Evolutionary conservation across 2,113 vertebrate species (phyloP), one percentile per base, ranked within the genome.

Genomic region (Spizaetus ornatus): DNA sequence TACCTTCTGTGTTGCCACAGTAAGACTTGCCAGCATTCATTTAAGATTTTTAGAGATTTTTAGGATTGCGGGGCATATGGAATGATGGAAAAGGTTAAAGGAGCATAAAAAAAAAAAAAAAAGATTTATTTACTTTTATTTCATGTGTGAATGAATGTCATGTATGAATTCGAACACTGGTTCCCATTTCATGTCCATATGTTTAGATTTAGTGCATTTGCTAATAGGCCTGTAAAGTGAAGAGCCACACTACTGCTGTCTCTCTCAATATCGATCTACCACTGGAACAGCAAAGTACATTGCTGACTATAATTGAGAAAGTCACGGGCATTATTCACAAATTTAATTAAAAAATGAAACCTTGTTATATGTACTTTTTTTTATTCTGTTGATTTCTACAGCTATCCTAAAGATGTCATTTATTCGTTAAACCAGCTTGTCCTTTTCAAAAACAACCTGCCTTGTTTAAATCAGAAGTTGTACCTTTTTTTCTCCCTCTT

Each of bases 181-280:
- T 85, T 86, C 23, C 45, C n/a, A 19, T 77, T 86, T 88, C n/a
- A 18, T 1, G 1, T 67, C 38, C 7, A 0, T 85, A 11, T 52
- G 80, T 95, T 80, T 70, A 42, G 11, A 70, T 71, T 32, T 36
- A 32, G 50, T 74, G 63, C 25, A 17, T 62, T 83, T 83, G 62
- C 48, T 80, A 65, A 9, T 48, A 80, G 62, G 23, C 48, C 43
- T 66, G 25, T 59, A 38, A 81, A 47, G 38, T 43, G 26, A 53
- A 71, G 56, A 78, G 25, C 22, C 11, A 55, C 18, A 2, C 32
- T 65, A 4, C 8, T 66, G 45, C 52, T 38, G 20, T 58, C 29
- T 77, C 11, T 65, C 40, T 77, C 42, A 52, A 1, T 67, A 86
- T 17, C 0, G 0, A 36, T 47, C 43, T 58, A 4, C 15, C 31